phyloP scores from a whole-genome alignment of 1,140 invertebrate genomes.

The Samia ricini region DNA sequence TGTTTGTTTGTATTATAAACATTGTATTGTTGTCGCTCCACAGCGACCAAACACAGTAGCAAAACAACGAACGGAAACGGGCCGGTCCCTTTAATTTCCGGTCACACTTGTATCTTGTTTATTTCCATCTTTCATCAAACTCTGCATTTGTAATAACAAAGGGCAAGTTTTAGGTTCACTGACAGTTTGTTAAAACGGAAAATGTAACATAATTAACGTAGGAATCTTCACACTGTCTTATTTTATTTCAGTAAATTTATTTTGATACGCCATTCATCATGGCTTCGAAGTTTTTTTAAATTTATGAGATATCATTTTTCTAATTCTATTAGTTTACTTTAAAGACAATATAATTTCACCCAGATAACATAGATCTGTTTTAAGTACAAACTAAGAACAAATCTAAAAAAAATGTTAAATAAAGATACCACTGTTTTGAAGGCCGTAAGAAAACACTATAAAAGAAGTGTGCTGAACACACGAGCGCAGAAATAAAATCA shows the following conservation, averaged over 20 bases:
- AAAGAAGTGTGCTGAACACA: too few species aligned
- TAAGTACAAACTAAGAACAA: background rate
- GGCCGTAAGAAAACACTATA: too few species aligned
- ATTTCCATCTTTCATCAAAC: constrained; percentile 30
- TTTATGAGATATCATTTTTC: background rate
- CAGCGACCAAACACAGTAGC: constrained; percentile 11
- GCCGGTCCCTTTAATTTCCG: constrained; percentile 37
- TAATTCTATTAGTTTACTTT: background rate
- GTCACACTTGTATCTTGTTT: constrained; percentile 33
- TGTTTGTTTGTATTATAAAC: constrained; percentile 13
- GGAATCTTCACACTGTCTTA: background rate
- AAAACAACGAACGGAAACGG: constrained; percentile 22
- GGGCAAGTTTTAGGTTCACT: constrained; percentile 4
- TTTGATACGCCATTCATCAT: background rate
- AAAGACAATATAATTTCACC: background rate
- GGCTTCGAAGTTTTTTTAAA: background rate
- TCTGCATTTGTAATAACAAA: constrained; percentile 10
- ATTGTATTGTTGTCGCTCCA: constrained; percentile 27
- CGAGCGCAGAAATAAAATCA: too few species aligned
- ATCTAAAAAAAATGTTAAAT: too few species aligned
- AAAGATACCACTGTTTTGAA: too few species aligned
- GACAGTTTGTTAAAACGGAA: constrained; percentile 5
- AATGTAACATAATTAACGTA: background rate
- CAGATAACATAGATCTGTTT: background rate
- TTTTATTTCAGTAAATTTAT: background rate